Evolutionary conservation across 2,888 invertebrate genomes (phyloP).

Genomic region (Dolichomitus sp.): DNA sequence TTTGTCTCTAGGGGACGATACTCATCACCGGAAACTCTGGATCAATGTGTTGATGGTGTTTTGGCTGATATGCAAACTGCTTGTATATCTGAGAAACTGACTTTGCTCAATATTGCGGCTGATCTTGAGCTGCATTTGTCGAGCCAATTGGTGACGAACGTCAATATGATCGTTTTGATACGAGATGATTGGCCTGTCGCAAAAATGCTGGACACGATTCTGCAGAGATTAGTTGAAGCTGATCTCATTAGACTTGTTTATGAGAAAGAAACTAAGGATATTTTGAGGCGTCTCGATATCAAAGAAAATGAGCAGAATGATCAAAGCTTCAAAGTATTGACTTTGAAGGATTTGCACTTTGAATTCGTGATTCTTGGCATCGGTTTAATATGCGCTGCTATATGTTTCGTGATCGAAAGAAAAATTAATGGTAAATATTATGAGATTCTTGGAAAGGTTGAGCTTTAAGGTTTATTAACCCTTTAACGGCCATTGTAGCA

Average conservation of each 20-base stretch:
- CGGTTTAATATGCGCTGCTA: background rate
- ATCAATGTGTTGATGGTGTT: background rate
- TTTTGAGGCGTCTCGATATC: background rate
- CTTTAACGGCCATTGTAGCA: too few relatives aligned
- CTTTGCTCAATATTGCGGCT: background rate
- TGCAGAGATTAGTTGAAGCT: background rate
- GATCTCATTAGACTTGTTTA: background rate
- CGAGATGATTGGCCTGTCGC: constrained; percentile 14
- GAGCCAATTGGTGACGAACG: background rate
- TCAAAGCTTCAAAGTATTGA: background rate
- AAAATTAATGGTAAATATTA: background rate
- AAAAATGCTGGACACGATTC: background rate
- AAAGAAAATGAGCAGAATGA: background rate
- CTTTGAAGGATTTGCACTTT: background rate
- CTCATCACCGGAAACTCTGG: background rate
- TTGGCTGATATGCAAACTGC: background rate
- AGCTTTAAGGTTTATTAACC: too few relatives aligned
- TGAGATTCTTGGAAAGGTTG: too few relatives aligned
- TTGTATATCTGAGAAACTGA: background rate
- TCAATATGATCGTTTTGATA: background rate
- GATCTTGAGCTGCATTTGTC: background rate
- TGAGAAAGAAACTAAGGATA: too few relatives aligned
- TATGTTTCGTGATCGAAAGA: constrained; percentile 9
- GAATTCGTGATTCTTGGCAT: background rate
- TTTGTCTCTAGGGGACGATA: background rate